phyloP scores from a whole-genome alignment of 2,797 vertebrate species.

The Gastrophryne carolinensis region DNA sequence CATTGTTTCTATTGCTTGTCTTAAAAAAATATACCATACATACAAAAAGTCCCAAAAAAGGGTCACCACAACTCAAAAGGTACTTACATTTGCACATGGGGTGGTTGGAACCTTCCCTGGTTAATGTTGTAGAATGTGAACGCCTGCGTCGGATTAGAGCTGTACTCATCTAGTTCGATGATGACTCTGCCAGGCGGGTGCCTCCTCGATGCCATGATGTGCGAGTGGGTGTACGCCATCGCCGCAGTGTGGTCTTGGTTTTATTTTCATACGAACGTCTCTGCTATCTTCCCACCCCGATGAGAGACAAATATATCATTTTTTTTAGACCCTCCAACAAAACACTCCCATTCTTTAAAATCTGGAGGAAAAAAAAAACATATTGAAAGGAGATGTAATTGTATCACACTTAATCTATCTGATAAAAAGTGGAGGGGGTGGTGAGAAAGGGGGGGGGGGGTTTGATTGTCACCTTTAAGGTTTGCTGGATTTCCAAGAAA shows the following conservation, averaged over 20 bases:
- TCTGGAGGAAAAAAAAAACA: slow-evolving; percentile 60
- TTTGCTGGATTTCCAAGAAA: not conserved
- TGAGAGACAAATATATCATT: slow-evolving; percentile 65
- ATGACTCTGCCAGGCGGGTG: slow-evolving; percentile 80
- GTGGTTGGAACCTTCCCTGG: slow-evolving; percentile 96
- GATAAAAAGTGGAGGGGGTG: slow-evolving; percentile 6
- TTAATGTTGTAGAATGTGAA: slow-evolving; percentile 99
- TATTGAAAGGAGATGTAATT: slow-evolving; percentile 53
- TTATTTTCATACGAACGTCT: slow-evolving; percentile 65
- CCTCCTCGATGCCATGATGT: slow-evolving; percentile 87
- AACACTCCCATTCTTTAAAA: slow-evolving; percentile 53
- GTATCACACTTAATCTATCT: slow-evolving; percentile 55
- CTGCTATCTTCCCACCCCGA: slow-evolving; percentile 65
- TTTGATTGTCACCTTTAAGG: not conserved
- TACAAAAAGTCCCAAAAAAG: no score
- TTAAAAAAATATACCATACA: no score
- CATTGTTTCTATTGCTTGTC: no score
- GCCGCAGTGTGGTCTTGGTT: slow-evolving; percentile 49
- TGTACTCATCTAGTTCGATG: slow-evolving; percentile 95
- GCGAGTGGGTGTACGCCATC: slow-evolving; percentile 94
- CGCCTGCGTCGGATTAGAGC: slow-evolving; percentile 94
- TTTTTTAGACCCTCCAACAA: slow-evolving; percentile 38
- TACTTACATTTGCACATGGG: slow-evolving; percentile 96
- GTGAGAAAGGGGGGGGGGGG: not conserved
- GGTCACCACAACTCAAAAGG: no score